Evolutionary conservation across 2,888 invertebrate species (phyloP).

Genomic region (Idaea straminata): DNA sequence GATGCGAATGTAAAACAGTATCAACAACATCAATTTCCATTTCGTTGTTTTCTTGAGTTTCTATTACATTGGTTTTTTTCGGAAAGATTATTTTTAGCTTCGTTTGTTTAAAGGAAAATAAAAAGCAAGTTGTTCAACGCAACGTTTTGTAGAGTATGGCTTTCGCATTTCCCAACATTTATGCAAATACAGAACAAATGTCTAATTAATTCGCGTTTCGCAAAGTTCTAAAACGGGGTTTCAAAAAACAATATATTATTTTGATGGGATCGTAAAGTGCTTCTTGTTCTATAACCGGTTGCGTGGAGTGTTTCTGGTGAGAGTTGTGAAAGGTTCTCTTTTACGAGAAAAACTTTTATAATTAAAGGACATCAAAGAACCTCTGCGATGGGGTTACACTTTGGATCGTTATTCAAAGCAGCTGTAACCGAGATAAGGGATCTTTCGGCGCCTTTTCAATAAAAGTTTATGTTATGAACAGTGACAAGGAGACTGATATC

Average conservation of each 20-base stretch:
- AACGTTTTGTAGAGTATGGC: neutral
- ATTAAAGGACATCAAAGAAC: conserved; percentile 78
- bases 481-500: conserved; percentile 56
- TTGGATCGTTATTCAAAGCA: conserved; percentile 75
- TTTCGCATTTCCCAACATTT: conserved; percentile 5
- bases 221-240: conserved; percentile 15
- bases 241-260: conserved; percentile 19
- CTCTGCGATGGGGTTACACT: conserved; percentile 74
- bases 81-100: conserved; percentile 24
- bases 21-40: conserved; percentile 45
- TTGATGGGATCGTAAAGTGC: conserved; percentile 36
- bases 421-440: conserved; percentile 70
- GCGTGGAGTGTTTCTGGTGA: conserved; percentile 41
- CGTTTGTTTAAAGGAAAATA: conserved; percentile 19
- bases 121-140: conserved; percentile 9
- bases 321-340: conserved; percentile 57
- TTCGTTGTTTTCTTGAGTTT: conserved; percentile 42
- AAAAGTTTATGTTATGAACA: conserved; percentile 69
- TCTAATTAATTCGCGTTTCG: conserved; percentile 16
- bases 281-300: conserved; percentile 30
- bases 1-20: conserved; percentile 62
- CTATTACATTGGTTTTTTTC: conserved; percentile 33
- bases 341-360: conserved; percentile 75
- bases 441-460: conserved; percentile 67
- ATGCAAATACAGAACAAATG: conserved; percentile 15